Evolutionary conservation across 2,113 vertebrate species (phyloP).

Genomic region (Gnathonemus echidnorhynchus): DNA sequence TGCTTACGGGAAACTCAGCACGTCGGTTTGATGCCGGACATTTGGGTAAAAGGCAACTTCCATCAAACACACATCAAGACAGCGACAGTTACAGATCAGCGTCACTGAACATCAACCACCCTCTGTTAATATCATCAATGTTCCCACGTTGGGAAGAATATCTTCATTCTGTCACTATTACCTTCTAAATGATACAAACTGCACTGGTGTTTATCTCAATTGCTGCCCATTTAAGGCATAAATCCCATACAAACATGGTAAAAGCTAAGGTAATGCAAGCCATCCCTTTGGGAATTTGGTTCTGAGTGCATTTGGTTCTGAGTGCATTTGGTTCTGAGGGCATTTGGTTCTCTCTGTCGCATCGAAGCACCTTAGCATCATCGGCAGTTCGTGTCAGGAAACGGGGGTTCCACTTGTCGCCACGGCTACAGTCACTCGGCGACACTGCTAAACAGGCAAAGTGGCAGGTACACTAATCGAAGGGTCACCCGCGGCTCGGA

Average conservation of each 20-base stretch:
- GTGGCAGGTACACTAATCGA: not conserved
- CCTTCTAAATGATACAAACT: not conserved
- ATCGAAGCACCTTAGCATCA: not conserved
- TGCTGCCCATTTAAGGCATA: not conserved
- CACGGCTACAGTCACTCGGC: not conserved
- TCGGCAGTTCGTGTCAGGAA: not conserved
- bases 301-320: not conserved
- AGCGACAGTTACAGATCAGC: not conserved
- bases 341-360: not conserved
- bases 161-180: not conserved
- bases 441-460: not conserved
- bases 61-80: not conserved
- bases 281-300: not conserved
- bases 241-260: not conserved
- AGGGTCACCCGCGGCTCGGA: not conserved
- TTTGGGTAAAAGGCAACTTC: not conserved
- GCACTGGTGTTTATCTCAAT: not conserved
- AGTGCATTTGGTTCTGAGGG: not conserved
- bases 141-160: not conserved
- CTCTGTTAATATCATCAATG: not conserved
- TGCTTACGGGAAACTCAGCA: not conserved
- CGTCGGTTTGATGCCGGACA: not conserved
- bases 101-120: not conserved
- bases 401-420: not conserved
- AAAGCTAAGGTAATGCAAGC: not conserved